Conservation (phyloP, 2,888 invertebrate species). For the Chironomus riparius region DNA sequence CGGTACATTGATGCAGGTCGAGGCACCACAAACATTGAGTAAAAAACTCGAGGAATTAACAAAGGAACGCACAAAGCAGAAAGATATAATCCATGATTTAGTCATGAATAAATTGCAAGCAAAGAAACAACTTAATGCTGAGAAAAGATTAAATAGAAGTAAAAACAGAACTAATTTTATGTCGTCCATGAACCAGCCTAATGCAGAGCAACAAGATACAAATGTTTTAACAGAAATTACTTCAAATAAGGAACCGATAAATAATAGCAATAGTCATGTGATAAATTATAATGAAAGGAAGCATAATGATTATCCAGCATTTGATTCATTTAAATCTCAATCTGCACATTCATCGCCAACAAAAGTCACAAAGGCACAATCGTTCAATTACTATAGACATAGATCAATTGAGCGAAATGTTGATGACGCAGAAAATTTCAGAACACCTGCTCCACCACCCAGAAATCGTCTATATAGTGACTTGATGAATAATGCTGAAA, state of each 20-base stretch:
- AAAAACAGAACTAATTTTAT: conserved; percentile 45
- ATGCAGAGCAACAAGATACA: background rate
- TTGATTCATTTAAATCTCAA: background rate
- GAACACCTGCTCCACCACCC: conserved; percentile 46
- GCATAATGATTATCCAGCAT: too few species aligned
- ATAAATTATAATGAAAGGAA: too few species aligned
- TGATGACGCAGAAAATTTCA: conserved; percentile 34
- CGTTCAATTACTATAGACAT: conserved; percentile 32
- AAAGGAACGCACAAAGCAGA: conserved; percentile 72
- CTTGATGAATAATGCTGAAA: conserved; percentile 43
- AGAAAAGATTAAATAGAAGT: conserved; percentile 51
- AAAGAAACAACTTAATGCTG: conserved; percentile 54
- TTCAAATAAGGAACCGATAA: background rate
- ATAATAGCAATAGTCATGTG: background rate
- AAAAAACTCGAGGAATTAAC: conserved; percentile 67
- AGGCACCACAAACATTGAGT: conserved; percentile 49
- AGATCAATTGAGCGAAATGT: conserved; percentile 31
- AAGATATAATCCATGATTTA: conserved; percentile 71
- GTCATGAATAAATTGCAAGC: conserved; percentile 69
- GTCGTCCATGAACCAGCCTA: background rate
- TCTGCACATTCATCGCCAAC: background rate
- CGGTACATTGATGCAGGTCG: conserved; percentile 34
- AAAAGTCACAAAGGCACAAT: conserved; percentile 40
- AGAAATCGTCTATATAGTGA: conserved; percentile 32
- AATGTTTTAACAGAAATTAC: background rate